phyloP scores from a whole-genome alignment of 2,113 vertebrate species.

The Echinops telfairi region DNA sequence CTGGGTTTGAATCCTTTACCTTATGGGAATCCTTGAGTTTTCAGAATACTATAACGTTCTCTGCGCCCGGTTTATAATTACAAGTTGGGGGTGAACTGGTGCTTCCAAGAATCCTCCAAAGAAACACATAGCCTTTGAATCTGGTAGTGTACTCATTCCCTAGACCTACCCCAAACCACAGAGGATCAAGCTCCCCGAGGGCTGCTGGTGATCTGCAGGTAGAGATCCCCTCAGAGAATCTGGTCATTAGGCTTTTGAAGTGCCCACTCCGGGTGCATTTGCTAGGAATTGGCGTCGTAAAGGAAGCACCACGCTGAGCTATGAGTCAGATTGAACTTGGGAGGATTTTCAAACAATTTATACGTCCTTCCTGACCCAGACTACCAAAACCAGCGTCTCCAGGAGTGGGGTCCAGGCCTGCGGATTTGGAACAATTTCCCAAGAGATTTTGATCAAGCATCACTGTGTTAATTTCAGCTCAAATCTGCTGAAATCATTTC shows the following conservation, averaged over 20 bases:
- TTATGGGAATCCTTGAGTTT: slow-evolving; percentile 9
- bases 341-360: background rate
- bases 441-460: background rate
- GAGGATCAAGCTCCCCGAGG: background rate
- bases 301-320: background rate
- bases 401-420: background rate
- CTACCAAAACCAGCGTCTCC: background rate
- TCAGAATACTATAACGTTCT: background rate
- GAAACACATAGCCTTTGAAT: slow-evolving; percentile 31
- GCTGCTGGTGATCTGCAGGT: slow-evolving; percentile 1
- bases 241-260: background rate
- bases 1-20: background rate
- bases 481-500: background rate
- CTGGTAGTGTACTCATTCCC: background rate
- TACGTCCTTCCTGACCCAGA: background rate
- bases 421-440: background rate
- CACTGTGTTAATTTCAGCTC: background rate
- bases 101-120: slow-evolving; percentile 25
- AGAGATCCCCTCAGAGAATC: background rate
- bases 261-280: background rate
- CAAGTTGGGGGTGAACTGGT: background rate
- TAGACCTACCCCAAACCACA: background rate
- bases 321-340: background rate
- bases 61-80: background rate
- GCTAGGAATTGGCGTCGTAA: background rate